A percentile compares a stretch with the other conserved stretches of the same genome.
These are phyloP conservation scores for Anguilla megastoma DNA, from an alignment of 2,797 vertebrate species.

Conservation along the genomic window DNA sequence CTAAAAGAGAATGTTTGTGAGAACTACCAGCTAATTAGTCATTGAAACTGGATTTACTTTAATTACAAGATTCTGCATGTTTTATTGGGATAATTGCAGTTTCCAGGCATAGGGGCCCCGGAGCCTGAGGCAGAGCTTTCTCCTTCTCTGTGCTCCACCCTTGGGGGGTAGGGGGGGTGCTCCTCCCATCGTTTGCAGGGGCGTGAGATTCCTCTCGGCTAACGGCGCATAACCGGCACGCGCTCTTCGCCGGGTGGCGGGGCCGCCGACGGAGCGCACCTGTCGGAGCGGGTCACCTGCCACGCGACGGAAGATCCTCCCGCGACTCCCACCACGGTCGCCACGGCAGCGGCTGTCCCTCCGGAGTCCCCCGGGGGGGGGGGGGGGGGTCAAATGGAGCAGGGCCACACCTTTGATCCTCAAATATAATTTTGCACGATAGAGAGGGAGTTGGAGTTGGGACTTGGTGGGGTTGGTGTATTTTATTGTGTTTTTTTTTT, in stretches of 20 bases:
- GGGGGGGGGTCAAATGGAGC: conserved; percentile 56
- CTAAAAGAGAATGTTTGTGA: conserved; percentile 28
- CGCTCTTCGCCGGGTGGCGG: conserved; percentile 20
- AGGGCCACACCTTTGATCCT: conserved; percentile 54
- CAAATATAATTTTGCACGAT: conserved; percentile 47
- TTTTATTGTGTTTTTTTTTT: not conserved
- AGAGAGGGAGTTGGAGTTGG: conserved; percentile 34
- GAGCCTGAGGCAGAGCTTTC: conserved; percentile 30
- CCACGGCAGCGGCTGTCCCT: not conserved
- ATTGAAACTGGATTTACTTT: conserved; percentile 36
- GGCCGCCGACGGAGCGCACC: not conserved
- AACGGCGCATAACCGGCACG: conserved; percentile 37
- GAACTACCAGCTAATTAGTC: conserved; percentile 20
- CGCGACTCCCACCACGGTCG: not conserved
- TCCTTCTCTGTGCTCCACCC: conserved; percentile 13
- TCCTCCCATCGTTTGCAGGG: conserved; percentile 10
- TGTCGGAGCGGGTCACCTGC: conserved; percentile 30
- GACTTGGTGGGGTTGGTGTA: not conserved
- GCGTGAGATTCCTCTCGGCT: conserved; percentile 38
- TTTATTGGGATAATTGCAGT: not conserved
- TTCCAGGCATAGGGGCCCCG: conserved; percentile 23
- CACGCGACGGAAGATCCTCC: not conserved
- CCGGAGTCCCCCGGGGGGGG: conserved; percentile 49
- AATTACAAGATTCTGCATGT: conserved; percentile 24
- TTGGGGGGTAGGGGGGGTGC: conserved; percentile 6